A percentile compares a stretch with the other conserved stretches of the same genome.
Evolutionary conservation across 2,113 vertebrate genomes (phyloP).

Genomic region (Nothocercus julius): DNA sequence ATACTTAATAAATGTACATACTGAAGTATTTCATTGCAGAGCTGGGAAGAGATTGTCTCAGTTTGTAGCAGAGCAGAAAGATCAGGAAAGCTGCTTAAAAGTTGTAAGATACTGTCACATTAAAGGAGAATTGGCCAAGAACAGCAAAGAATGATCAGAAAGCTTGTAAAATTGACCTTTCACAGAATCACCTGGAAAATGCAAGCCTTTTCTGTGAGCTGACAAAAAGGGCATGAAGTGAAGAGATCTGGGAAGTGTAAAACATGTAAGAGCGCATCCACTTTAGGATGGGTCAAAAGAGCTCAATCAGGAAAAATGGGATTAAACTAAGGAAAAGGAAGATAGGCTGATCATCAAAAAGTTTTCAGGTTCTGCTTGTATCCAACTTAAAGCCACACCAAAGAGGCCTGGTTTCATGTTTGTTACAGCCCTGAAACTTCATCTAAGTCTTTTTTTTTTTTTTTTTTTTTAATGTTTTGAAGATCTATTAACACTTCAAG

Average conservation of each 20-base stretch:
- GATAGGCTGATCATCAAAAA: slow-evolving; percentile 37
- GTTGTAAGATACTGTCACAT: not conserved
- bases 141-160: not conserved
- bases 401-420: slow-evolving; percentile 45
- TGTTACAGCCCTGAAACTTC: not conserved
- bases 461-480: not conserved
- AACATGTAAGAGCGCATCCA: not conserved
- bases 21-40: not conserved
- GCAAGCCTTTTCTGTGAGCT: not conserved
- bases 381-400: slow-evolving; percentile 56
- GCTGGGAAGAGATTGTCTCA: not conserved
- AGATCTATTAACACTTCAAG: slow-evolving; percentile 51
- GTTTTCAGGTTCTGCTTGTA: slow-evolving; percentile 24
- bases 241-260: not conserved
- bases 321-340: slow-evolving; percentile 45
- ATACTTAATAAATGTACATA: not conserved
- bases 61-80: not conserved
- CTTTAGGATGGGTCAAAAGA: not conserved
- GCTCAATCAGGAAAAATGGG: slow-evolving; percentile 29
- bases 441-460: not conserved
- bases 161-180: not conserved
- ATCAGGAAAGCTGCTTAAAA: not conserved
- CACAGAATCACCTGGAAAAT: not conserved
- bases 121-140: not conserved
- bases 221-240: not conserved